Evolutionary conservation across 2,797 vertebrate genomes (phyloP), one percentile per base, ranked within the genome.

Genomic region (Morelia viridis): DNA sequence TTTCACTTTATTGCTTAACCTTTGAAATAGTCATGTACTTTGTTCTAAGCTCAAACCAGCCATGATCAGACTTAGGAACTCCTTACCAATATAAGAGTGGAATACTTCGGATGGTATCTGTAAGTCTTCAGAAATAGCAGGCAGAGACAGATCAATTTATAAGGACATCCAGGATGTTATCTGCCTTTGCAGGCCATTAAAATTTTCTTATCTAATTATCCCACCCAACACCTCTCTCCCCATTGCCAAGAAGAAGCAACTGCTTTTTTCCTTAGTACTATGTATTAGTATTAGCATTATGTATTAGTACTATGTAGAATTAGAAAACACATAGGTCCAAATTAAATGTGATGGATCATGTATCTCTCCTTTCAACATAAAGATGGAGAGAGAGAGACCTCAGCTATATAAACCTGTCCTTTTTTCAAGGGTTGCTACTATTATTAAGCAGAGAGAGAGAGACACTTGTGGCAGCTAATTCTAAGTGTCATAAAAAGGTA

Each of bases 171-270:
- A 91, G 91, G 76, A 80, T 41, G 87, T 91, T 90, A 94, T 93
- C 58, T 94, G 22, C 76, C 92, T 90, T 92, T 96, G 12, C 95
- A 28, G 19, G n/a, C 6, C 91, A 92, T 90, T 62, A 94, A 92
- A 92, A 56, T 35, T 95, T 91, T 92, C 58, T 85, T 94, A 65
- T 92, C 90, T 46, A 50, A 88, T 50, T 53, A 85, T 6, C 9
- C 3, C 92, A 90, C 87, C 58, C 46, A 93, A 94, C 50, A 91
- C 31, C 91, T 89, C 85, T 93, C 56, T 68, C 71, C 71, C 4
- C 71, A 58, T 7, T 65, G 86, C 91, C 91, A 95, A 85, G 61
- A 19, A 22, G 76, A 46, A 83, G 58, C 58, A 90, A 88, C 31
- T 88, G 62, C 64, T 50, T 15, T 28, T 50, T n/a, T 50, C 53